phyloP scores from a whole-genome alignment of 2,113 vertebrate species.

The Paraplagusia blochii region DNA sequence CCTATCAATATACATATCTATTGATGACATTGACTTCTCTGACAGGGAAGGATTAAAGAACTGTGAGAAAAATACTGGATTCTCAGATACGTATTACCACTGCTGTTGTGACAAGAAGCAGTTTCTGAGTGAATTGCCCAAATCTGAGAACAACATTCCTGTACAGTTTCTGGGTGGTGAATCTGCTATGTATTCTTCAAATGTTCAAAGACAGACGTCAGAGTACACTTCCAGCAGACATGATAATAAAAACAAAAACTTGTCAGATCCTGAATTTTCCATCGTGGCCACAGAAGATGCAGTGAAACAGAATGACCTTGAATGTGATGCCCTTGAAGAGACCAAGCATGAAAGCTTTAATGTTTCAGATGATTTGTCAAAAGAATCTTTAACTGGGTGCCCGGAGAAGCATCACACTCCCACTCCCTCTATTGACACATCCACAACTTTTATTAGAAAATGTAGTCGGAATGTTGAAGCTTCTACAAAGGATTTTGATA shows the following conservation, averaged over 20 bases:
- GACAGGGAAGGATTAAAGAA: not conserved
- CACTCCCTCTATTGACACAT: not conserved
- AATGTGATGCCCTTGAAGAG: not conserved
- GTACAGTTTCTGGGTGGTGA: not conserved
- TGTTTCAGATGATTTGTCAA: not conserved
- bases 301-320: not conserved
- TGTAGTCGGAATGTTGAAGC: not conserved
- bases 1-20: not conserved
- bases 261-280: not conserved
- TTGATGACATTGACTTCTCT: not conserved
- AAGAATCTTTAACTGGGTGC: not conserved
- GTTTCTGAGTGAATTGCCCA: no score
- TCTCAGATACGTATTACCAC: not conserved
- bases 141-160: no score
- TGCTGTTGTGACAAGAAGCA: no score
- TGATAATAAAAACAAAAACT: not conserved
- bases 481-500: not conserved
- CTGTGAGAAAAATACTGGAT: not conserved
- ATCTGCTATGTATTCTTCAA: not conserved
- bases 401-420: not conserved
- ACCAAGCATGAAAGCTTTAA: not conserved
- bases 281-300: not conserved
- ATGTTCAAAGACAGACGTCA: not conserved
- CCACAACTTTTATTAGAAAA: no score
- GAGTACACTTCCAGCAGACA: not conserved